A percentile compares a stretch with the other conserved stretches of the same genome.
These are phyloP conservation scores for Alosa sapidissima DNA, from an alignment of 2,797 vertebrate genomes.

Conservation along the genomic window DNA sequence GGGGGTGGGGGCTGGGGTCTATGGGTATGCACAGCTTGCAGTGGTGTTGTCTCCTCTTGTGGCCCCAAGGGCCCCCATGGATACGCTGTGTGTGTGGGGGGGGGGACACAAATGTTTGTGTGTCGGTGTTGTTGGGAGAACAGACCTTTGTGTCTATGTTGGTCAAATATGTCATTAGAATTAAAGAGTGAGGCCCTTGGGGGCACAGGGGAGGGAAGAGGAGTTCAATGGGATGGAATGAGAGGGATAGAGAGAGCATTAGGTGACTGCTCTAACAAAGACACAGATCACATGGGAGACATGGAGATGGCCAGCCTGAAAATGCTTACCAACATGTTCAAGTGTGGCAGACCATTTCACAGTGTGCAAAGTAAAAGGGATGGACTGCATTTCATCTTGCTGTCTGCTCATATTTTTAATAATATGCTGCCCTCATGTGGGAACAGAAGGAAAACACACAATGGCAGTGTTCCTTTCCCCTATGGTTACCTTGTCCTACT, in stretches of 20 bases:
- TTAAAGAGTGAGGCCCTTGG: background rate
- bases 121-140: background rate
- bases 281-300: background rate
- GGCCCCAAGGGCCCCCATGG: constrained; percentile 8
- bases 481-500: too few species aligned
- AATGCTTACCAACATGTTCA: background rate
- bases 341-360: background rate
- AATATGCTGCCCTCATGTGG: background rate
- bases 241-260: background rate
- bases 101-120: background rate
- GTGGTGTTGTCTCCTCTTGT: background rate
- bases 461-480: too few species aligned
- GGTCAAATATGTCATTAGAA: background rate
- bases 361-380: background rate
- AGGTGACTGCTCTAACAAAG: background rate
- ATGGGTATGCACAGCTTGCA: background rate
- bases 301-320: background rate
- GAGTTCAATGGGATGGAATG: background rate
- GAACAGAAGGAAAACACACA: background rate
- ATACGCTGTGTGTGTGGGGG: background rate
- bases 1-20: background rate
- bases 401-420: background rate
- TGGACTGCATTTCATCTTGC: background rate
- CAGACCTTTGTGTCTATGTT: background rate
- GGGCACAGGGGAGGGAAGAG: background rate